These are phyloP conservation scores for Lophius americanus DNA, from an alignment of 2,797 vertebrate genomes.

Conservation along the genomic window DNA sequence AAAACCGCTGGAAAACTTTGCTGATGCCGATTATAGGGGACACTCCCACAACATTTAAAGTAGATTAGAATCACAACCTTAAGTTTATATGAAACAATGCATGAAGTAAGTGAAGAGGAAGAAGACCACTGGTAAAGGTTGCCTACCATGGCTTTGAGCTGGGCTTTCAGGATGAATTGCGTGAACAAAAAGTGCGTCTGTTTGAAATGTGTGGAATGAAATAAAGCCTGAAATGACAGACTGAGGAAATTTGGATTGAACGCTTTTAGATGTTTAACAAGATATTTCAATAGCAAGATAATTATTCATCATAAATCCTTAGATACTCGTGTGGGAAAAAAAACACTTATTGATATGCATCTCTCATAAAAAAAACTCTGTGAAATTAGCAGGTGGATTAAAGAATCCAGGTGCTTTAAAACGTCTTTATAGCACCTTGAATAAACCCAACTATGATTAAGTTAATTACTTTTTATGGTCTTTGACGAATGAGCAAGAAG, in stretches of 20 bases:
- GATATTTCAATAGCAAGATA: conserved; percentile 10
- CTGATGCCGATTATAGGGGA: too few relatives aligned
- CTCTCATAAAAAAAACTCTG: conserved; percentile 11
- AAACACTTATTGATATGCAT: conserved; percentile 10
- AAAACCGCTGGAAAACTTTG: too few relatives aligned
- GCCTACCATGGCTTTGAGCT: too few relatives aligned
- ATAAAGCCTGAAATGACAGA: not conserved
- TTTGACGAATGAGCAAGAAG: conserved; percentile 40
- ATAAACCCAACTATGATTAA: conserved; percentile 34
- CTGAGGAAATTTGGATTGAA: conserved; percentile 1
- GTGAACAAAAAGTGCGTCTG: too few relatives aligned
- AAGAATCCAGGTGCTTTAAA: conserved; percentile 50
- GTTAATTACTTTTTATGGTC: conserved; percentile 47
- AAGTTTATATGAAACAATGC: too few relatives aligned
- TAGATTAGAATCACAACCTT: too few relatives aligned
- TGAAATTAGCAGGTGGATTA: conserved; percentile 14
- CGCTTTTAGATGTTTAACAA: conserved; percentile 5
- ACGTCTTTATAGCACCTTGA: conserved; percentile 21
- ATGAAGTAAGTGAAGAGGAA: too few relatives aligned
- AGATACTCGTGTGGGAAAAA: conserved; percentile 33
- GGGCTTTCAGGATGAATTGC: too few relatives aligned
- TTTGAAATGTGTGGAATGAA: too few relatives aligned
- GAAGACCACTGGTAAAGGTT: too few relatives aligned
- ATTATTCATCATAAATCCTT: conserved; percentile 23
- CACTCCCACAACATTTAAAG: too few relatives aligned